Percentiles rank a stretch among this genome's conserved stretches.
These are phyloP conservation scores for Amphiura filiformis DNA, from an alignment of 35 echinoderm and acorn worm genomes.

Conservation along the genomic window DNA sequence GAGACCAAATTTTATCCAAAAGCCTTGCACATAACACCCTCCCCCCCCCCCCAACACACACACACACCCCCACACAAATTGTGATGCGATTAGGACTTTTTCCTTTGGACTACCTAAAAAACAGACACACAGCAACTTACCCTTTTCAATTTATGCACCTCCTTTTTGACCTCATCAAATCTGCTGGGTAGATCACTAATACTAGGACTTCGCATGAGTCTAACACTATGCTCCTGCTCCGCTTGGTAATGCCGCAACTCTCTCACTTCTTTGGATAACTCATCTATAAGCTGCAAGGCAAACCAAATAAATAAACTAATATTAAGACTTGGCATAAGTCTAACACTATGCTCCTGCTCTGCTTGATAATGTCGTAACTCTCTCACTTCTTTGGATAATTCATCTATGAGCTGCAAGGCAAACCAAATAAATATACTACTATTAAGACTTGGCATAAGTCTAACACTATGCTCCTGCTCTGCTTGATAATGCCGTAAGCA, in stretches of 20 bases:
- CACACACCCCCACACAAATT: too few relatives aligned
- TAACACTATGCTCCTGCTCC: slow-evolving; percentile 42
- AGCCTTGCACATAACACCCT: too few relatives aligned
- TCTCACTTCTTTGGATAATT: slow-evolving; percentile 73
- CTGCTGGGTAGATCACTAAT: slow-evolving; percentile 82
- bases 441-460: slow-evolving; percentile 75
- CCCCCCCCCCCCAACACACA: too few relatives aligned
- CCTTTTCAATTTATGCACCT: slow-evolving; percentile 67
- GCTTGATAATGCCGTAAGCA: slow-evolving; percentile 52
- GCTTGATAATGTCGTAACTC: slow-evolving; percentile 53
- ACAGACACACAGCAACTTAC: slow-evolving; percentile 12
- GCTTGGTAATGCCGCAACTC: slow-evolving; percentile 55
- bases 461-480: slow-evolving; percentile 43
- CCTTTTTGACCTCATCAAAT: slow-evolving; percentile 58
- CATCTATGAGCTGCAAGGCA: slow-evolving; percentile 74
- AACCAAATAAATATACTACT: not conserved
- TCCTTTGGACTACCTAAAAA: too few relatives aligned
- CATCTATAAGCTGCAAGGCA: slow-evolving; percentile 72
- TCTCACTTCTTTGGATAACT: slow-evolving; percentile 74
- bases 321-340: slow-evolving; percentile 72
- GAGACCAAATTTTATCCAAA: too few relatives aligned
- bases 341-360: slow-evolving; percentile 42
- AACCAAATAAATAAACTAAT: slow-evolving; percentile 11
- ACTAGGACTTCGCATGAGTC: slow-evolving; percentile 79
- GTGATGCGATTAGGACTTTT: too few relatives aligned